Percentiles rank a stretch among this genome's conserved stretches.
These are phyloP conservation scores for Busseola fusca DNA, from an alignment of 2,888 invertebrate species.

Conservation along the genomic window DNA sequence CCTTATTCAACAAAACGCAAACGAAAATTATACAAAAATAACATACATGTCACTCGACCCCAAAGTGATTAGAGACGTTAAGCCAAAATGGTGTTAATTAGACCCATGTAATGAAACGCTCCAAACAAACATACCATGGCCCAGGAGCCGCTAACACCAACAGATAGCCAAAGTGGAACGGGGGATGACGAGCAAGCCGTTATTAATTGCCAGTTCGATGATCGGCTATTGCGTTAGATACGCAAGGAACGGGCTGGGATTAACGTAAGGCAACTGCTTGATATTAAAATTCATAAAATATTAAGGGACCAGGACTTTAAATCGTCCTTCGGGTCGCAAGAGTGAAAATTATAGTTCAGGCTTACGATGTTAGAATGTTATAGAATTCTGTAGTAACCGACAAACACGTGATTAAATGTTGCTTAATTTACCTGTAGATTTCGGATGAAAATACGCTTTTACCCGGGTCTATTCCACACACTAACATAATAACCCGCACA, in stretches of 20 bases:
- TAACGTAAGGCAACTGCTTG: constrained; percentile 8
- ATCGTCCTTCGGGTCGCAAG: constrained; percentile 10
- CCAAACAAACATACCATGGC: constrained; percentile 42
- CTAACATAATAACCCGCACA: constrained; percentile 10
- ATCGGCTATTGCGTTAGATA: constrained; percentile 31
- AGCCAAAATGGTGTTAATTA: constrained; percentile 47
- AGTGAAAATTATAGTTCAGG: neutral
- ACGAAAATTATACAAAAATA: constrained; percentile 49
- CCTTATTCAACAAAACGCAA: neutral
- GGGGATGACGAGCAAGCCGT: constrained; percentile 33
- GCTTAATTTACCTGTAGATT: neutral
- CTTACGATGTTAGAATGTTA: too few relatives aligned
- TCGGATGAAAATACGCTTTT: neutral
- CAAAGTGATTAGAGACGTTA: constrained; percentile 43
- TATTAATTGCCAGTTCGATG: constrained; percentile 47
- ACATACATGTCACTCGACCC: constrained; percentile 29
- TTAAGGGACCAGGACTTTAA: constrained; percentile 20
- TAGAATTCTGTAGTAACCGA: neutral
- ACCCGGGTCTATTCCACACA: neutral
- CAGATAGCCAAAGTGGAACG: constrained; percentile 19
- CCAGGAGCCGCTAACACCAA: constrained; percentile 19
- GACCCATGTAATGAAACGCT: constrained; percentile 45
- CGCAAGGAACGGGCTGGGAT: constrained; percentile 25
- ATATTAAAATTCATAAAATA: constrained; percentile 35
- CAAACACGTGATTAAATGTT: neutral